Evolutionary conservation across 2,797 vertebrate genomes (phyloP).

Genomic region (Artibeus lituratus): DNA sequence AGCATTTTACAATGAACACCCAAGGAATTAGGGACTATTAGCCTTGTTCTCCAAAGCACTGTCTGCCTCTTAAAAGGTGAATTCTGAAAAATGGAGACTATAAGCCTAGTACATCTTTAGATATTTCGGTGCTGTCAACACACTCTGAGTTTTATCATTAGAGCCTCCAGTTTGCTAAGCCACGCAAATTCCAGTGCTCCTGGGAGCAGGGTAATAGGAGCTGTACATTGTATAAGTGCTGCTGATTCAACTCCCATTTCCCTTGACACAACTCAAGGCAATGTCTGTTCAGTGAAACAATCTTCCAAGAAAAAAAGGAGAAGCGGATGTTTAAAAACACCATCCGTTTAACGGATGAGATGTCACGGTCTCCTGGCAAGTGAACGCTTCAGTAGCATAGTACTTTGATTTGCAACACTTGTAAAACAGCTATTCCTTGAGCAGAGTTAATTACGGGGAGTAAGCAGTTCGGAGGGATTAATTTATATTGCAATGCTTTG

Average conservation of each 20-base stretch:
- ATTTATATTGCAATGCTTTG: slow-evolving; percentile 61
- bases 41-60: slow-evolving; percentile 45
- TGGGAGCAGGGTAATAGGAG: slow-evolving; percentile 67
- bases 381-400: slow-evolving; percentile 55
- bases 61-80: slow-evolving; percentile 14
- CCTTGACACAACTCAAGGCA: slow-evolving; percentile 51
- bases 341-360: slow-evolving; percentile 56
- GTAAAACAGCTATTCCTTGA: slow-evolving; percentile 68
- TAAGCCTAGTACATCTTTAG: background rate
- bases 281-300: slow-evolving; percentile 44
- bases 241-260: slow-evolving; percentile 71
- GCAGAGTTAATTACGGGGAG: slow-evolving; percentile 62
- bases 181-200: slow-evolving; percentile 67
- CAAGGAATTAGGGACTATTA: slow-evolving; percentile 67
- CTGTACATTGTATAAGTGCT: slow-evolving; percentile 7
- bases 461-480: slow-evolving; percentile 65
- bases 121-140: background rate
- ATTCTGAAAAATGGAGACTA: slow-evolving; percentile 38
- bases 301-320: slow-evolving; percentile 68
- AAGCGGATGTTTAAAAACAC: slow-evolving; percentile 57
- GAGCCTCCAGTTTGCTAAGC: slow-evolving; percentile 63
- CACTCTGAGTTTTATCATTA: slow-evolving; percentile 50
- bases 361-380: slow-evolving; percentile 51
- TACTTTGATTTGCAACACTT: slow-evolving; percentile 73
- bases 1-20: slow-evolving; percentile 62